Evolutionary conservation across 2,888 invertebrate genomes (phyloP).

Genomic region (Dolomedes plantarius): DNA sequence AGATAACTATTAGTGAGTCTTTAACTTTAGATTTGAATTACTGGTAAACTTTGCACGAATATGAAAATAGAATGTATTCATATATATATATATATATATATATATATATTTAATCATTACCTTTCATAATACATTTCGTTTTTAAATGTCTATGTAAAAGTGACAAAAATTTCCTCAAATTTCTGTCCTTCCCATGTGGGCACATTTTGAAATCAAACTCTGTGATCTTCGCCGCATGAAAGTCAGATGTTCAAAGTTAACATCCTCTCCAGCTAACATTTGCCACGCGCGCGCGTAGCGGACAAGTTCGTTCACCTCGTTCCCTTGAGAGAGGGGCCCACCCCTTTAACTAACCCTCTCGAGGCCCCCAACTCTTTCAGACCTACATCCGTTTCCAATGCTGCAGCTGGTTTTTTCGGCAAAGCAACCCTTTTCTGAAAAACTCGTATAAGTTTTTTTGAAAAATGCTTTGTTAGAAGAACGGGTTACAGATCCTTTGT

Average conservation of each 20-base stretch:
- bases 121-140: too few relatives aligned
- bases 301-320: constrained; percentile 59
- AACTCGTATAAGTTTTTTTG: constrained; percentile 40
- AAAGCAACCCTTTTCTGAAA: constrained; percentile 40
- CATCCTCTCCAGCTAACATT: not conserved
- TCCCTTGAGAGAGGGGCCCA: constrained; percentile 37
- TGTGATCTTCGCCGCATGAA: not conserved
- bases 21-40: too few relatives aligned
- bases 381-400: constrained; percentile 30
- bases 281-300: constrained; percentile 6
- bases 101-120: too few relatives aligned
- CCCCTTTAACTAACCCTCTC: constrained; percentile 23
- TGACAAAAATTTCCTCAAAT: too few relatives aligned
- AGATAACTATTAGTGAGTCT: too few relatives aligned
- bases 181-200: too few relatives aligned
- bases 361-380: constrained; percentile 60
- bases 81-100: too few relatives aligned
- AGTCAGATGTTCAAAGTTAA: too few relatives aligned
- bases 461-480: constrained; percentile 30
- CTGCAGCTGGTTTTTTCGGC: constrained; percentile 37
- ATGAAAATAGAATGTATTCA: too few relatives aligned
- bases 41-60: too few relatives aligned
- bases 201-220: too few relatives aligned
- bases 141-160: too few relatives aligned
- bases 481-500: constrained; percentile 59